Base-by-base conservation (phyloP, 2,113 vertebrate species). In the Pterocles burchelli region DNA sequence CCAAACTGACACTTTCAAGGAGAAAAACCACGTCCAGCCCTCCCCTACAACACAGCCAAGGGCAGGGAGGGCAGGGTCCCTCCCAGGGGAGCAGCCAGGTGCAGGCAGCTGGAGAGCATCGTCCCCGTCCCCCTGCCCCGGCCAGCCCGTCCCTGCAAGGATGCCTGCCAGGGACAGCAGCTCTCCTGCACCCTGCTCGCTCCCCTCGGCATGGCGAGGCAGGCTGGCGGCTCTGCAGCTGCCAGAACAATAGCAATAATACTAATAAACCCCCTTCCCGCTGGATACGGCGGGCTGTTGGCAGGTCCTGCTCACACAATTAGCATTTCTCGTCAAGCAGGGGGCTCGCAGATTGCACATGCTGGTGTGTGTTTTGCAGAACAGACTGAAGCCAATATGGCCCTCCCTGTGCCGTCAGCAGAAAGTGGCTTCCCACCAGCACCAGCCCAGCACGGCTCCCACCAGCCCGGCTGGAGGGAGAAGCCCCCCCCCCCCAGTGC, bases 371-470 rank as follows among this genome's bases (percentile, higher is more conserved):
- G 89, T 93, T 97, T 95, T 93, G 93, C 94, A 93, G 91, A 95
- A 95, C 96, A 97, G 95, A 96, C 96, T 80, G 96, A 94, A 59
- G 84, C 90, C 95, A 93, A 91, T 95, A 90, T 95, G 96, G 96
- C 93, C 93, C 81, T 92, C 71, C 85, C 86, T 66, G 87, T 67
- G 85, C 82, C 88, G 57, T 63, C 94, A 38, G 96, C 94, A 73
- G 5, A 70, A 79, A 91, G 88, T 2, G 93, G 58, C 88, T 90
- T 80, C 75, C 63, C 90, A 55, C 91, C 63, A 51, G 90, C 74
- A 66, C 2, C 15, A 66, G 31, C 48, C 57, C 94, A 59, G 86
- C 89, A 18, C 1, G 71, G 59, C 59, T 55, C 33, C 70, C 55
- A 29, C 43, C 26, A 21, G 84, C 72, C 29, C 7, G 4, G 10